Percentiles rank a stretch among this genome's conserved stretches.
Evolutionary conservation across 2,113 vertebrate genomes (phyloP).

Genomic region (Pleuronectes platessa): DNA sequence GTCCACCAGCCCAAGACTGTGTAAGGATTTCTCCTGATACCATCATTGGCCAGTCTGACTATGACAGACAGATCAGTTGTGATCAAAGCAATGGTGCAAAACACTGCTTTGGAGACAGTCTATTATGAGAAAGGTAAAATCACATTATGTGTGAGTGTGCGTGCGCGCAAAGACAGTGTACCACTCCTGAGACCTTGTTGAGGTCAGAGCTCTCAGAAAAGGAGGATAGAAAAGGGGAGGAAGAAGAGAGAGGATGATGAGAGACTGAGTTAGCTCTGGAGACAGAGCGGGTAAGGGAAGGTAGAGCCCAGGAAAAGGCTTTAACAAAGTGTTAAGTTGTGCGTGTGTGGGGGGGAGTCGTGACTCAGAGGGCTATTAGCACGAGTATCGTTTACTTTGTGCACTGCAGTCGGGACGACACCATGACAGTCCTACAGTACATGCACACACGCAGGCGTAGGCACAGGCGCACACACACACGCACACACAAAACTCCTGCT

Average conservation of each 20-base stretch:
- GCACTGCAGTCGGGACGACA: constrained; percentile 31
- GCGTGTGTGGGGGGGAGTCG: constrained; percentile 36
- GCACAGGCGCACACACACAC: constrained; percentile 4
- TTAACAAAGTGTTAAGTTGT: constrained; percentile 12
- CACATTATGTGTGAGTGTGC: too few species aligned
- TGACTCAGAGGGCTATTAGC: constrained; percentile 65
- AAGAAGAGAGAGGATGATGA: constrained; percentile 31
- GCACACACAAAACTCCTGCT: background rate
- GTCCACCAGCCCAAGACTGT: too few species aligned
- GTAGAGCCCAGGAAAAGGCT: constrained; percentile 13
- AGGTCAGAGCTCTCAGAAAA: constrained; percentile 38
- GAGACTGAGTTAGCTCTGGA: constrained; percentile 32
- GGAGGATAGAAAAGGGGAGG: constrained; percentile 23
- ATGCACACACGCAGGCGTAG: background rate
- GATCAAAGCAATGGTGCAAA: too few species aligned
- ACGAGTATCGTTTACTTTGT: constrained; percentile 26
- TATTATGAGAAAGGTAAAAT: too few species aligned
- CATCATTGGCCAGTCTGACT: too few species aligned
- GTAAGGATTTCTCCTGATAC: too few species aligned
- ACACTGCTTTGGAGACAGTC: too few species aligned
- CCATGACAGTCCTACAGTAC: constrained; percentile 21
- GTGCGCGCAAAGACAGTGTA: background rate
- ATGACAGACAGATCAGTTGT: too few species aligned
- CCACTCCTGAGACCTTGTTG: constrained; percentile 24
- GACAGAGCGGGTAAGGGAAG: constrained; percentile 25